These are phyloP conservation scores for Gavia stellata DNA, from an alignment of 2,113 vertebrate genomes.

Conservation along the genomic window DNA sequence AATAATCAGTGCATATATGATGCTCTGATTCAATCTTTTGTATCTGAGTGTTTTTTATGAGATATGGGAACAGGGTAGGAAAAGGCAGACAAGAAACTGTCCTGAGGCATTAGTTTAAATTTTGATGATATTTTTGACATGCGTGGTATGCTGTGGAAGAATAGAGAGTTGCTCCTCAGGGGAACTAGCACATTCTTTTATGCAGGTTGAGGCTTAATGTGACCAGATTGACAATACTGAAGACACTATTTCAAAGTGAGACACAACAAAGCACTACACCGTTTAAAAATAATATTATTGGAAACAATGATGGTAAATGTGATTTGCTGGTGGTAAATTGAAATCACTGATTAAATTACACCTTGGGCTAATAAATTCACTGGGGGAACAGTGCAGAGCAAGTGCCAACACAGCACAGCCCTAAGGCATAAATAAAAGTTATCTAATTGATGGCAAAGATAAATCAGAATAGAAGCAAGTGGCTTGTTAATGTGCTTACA, in stretches of 20 bases:
- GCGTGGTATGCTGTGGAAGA: neutral
- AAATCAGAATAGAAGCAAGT: constrained; percentile 59
- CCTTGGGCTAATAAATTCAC: constrained; percentile 68
- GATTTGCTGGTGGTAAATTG: constrained; percentile 71
- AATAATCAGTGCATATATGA: neutral
- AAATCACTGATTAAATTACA: constrained; percentile 75
- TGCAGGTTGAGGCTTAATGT: neutral
- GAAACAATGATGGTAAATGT: constrained; percentile 52
- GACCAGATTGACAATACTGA: constrained; percentile 1
- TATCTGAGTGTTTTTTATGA: neutral
- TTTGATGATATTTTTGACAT: neutral
- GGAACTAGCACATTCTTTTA: neutral
- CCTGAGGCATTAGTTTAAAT: neutral
- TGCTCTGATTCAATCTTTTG: neutral
- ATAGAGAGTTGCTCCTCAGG: neutral
- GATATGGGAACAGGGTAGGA: neutral
- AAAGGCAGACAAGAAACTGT: neutral
- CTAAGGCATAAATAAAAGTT: constrained; percentile 68
- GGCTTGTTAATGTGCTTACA: constrained; percentile 51
- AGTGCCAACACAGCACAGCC: constrained; percentile 51
- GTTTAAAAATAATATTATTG: constrained; percentile 38
- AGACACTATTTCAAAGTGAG: constrained; percentile 16
- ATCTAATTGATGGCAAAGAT: constrained; percentile 69
- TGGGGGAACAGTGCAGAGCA: constrained; percentile 50
- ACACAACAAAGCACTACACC: neutral